A percentile compares a stretch with the other conserved stretches of the same genome.
Conservation (phyloP, 2,113 vertebrate genomes). For the Beaufortia kweichowensis region DNA sequence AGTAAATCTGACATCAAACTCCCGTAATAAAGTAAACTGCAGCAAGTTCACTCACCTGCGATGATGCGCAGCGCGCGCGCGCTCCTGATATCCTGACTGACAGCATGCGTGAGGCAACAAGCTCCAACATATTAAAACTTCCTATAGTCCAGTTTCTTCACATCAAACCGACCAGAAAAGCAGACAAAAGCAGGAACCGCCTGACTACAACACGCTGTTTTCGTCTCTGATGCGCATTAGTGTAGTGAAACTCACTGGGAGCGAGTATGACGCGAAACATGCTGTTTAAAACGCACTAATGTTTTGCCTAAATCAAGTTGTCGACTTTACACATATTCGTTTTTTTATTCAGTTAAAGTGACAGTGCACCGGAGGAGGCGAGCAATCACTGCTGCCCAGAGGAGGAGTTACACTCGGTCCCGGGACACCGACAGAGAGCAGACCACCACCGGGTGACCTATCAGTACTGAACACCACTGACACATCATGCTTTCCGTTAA, state of each 20-base stretch:
- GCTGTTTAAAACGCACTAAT: not conserved
- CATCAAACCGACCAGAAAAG: not conserved
- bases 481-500: not conserved
- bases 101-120: not conserved
- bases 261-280: too few species aligned
- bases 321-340: slow-evolving; percentile 31
- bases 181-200: not conserved
- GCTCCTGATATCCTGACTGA: not conserved
- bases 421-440: slow-evolving; percentile 59
- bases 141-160: not conserved
- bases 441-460: slow-evolving; percentile 71
- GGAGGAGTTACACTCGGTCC: slow-evolving; percentile 60
- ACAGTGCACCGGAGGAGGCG: not conserved
- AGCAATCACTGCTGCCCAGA: slow-evolving; percentile 56
- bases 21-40: not conserved
- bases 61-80: not conserved
- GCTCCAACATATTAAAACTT: slow-evolving; percentile 20
- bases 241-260: not conserved
- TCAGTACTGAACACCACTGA: slow-evolving; percentile 54
- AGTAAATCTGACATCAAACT: not conserved
- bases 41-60: slow-evolving; percentile 30
- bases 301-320: not conserved
- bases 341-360: slow-evolving; percentile 28
- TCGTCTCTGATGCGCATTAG: not conserved
- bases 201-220: not conserved